A percentile compares a stretch with the other conserved stretches of the same genome.
These are phyloP conservation scores for Dasypus novemcinctus DNA, from an alignment of 2,113 vertebrate species.

Conservation along the genomic window DNA sequence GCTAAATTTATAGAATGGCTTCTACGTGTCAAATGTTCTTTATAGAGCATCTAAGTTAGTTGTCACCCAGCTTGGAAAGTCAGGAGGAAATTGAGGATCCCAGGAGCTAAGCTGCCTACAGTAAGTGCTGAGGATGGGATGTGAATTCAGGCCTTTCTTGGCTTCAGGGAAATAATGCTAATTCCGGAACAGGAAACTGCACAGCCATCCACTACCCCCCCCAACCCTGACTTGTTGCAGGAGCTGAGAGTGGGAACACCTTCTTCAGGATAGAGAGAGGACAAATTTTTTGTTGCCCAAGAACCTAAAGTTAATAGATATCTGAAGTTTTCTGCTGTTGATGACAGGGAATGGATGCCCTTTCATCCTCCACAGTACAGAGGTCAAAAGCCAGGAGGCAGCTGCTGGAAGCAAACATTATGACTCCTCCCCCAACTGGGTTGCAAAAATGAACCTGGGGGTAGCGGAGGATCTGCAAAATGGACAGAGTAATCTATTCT, in stretches of 20 bases:
- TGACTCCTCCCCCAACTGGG: background rate
- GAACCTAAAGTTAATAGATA: background rate
- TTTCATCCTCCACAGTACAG: background rate
- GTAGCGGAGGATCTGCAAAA: background rate
- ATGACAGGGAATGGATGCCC: background rate
- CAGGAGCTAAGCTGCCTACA: background rate
- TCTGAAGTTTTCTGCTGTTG: background rate
- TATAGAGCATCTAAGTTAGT: background rate
- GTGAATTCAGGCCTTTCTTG: background rate
- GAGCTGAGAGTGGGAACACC: background rate
- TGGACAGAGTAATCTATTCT: background rate
- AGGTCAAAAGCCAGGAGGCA: background rate
- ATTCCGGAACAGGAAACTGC: background rate
- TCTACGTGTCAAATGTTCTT: background rate
- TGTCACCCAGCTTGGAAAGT: background rate
- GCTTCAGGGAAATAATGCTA: background rate
- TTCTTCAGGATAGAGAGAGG: background rate
- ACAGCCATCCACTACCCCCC: background rate
- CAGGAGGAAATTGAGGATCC: background rate
- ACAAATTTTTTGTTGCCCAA: background rate
- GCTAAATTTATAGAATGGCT: background rate
- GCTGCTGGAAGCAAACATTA: background rate
- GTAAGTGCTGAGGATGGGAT: background rate
- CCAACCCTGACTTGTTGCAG: background rate
- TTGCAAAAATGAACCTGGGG: background rate